Evolutionary conservation across 2,888 invertebrate genomes (phyloP).

Genomic region (Panopea generosa): DNA sequence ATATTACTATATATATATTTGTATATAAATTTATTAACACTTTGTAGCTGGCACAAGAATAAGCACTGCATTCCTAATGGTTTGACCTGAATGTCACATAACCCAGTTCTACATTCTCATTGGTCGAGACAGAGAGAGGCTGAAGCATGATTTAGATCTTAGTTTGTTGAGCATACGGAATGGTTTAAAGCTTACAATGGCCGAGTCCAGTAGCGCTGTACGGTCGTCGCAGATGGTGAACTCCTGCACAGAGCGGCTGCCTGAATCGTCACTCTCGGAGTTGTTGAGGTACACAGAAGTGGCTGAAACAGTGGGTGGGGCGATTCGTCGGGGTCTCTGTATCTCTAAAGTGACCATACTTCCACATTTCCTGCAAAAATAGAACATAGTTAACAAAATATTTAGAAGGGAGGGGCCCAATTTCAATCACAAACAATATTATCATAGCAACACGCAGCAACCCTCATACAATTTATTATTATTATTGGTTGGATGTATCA

Average conservation of each 20-base stretch:
- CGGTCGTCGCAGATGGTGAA: slow-evolving; percentile 50
- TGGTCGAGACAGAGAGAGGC: slow-evolving; percentile 37
- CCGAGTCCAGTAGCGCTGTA: slow-evolving; percentile 44
- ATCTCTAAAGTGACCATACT: slow-evolving; percentile 49
- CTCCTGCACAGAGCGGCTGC: slow-evolving; percentile 38
- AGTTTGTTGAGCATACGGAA: slow-evolving; percentile 50
- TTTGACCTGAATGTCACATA: too few relatives aligned
- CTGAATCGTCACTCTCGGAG: slow-evolving; percentile 29
- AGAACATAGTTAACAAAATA: neutral
- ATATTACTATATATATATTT: too few relatives aligned
- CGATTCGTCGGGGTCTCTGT: slow-evolving; percentile 35
- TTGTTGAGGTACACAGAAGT: slow-evolving; percentile 6
- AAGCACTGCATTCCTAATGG: too few relatives aligned
- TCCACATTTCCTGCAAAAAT: slow-evolving; percentile 42
- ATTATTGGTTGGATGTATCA: too few relatives aligned
- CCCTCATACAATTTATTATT: too few relatives aligned
- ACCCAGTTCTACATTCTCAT: slow-evolving; percentile 33
- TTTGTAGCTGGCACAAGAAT: too few relatives aligned
- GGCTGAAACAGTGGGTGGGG: slow-evolving; percentile 14
- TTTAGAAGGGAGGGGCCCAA: too few relatives aligned
- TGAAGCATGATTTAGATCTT: slow-evolving; percentile 45
- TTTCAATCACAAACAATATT: too few relatives aligned
- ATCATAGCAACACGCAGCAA: too few relatives aligned
- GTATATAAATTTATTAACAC: too few relatives aligned
- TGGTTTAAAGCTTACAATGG: slow-evolving; percentile 61